Percentiles rank a stretch among this genome's conserved stretches.
phyloP scores from a whole-genome alignment of 2,888 invertebrate species.

The Brenthis ino region DNA sequence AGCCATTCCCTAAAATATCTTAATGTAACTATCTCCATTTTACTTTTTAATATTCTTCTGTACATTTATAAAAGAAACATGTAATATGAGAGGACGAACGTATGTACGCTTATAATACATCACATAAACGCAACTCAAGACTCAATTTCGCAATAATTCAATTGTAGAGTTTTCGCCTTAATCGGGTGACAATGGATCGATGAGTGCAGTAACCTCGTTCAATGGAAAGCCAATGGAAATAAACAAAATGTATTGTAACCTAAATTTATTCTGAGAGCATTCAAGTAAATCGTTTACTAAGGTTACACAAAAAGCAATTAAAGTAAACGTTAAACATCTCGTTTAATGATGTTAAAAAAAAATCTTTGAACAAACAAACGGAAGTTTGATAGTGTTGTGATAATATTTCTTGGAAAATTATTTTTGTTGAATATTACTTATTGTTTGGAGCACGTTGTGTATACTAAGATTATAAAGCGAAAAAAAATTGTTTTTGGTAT shows the following conservation, averaged over 20 bases:
- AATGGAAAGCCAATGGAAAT: conserved; percentile 24
- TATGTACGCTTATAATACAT: conserved; percentile 2
- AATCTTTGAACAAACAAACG: too few relatives aligned
- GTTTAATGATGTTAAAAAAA: neutral
- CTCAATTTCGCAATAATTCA: conserved; percentile 21
- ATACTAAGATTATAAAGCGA: too few relatives aligned
- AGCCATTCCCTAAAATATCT: too few relatives aligned
- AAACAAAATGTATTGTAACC: conserved; percentile 14
- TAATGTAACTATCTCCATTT: too few relatives aligned
- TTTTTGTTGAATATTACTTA: too few relatives aligned
- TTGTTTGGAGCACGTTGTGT: too few relatives aligned
- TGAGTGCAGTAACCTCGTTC: conserved; percentile 57
- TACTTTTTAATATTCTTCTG: too few relatives aligned
- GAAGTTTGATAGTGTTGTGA: too few relatives aligned
- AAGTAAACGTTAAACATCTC: conserved; percentile 2
- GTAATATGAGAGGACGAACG: neutral
- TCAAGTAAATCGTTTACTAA: conserved; percentile 11
- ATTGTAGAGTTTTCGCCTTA: conserved; percentile 46
- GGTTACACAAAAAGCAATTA: conserved; percentile 8
- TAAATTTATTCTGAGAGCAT: conserved; percentile 8
- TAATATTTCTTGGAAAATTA: too few relatives aligned
- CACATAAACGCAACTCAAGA: conserved; percentile 14
- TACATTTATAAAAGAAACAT: neutral
- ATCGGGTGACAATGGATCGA: conserved; percentile 47
- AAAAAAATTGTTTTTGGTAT: too few relatives aligned